A percentile compares a stretch with the other conserved stretches of the same genome.
These are phyloP conservation scores for Synergus gifuensis DNA, from an alignment of 2,888 invertebrate species.

Conservation along the genomic window DNA sequence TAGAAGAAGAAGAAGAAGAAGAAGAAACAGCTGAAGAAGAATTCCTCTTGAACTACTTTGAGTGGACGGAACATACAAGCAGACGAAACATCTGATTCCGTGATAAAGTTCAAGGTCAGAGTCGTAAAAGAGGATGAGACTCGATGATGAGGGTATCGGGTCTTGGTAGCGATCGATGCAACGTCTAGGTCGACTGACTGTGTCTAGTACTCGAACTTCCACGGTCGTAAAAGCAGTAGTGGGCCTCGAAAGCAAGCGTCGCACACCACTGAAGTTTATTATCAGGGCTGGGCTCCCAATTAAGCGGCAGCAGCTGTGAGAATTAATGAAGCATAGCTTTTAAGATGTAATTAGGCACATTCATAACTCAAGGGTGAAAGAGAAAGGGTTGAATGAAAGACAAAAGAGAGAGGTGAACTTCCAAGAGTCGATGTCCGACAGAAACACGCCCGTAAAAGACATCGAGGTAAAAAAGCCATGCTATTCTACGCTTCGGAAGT, in stretches of 20 bases:
- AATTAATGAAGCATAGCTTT: conserved; percentile 83
- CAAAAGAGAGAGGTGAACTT: conserved; percentile 49
- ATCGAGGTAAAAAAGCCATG: conserved; percentile 1
- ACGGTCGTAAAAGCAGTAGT: conserved; percentile 71
- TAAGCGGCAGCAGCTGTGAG: conserved; percentile 83
- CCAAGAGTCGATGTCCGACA: conserved; percentile 43
- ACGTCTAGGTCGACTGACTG: conserved; percentile 61
- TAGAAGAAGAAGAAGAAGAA: too few relatives aligned
- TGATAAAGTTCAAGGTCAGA: conserved; percentile 67
- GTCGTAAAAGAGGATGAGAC: conserved; percentile 64
- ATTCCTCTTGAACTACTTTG: too few relatives aligned
- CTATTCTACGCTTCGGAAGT: conserved; percentile 54
- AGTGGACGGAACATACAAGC: too few relatives aligned
- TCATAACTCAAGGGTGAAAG: conserved; percentile 79
- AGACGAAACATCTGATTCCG: conserved; percentile 26
- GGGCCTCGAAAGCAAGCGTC: conserved; percentile 69
- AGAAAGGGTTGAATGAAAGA: conserved; percentile 55
- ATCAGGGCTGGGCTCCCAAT: conserved; percentile 81
- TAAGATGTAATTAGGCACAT: conserved; percentile 83
- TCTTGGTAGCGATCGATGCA: conserved; percentile 63
- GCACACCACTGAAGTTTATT: conserved; percentile 77
- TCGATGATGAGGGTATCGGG: conserved; percentile 49
- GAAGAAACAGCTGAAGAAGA: too few relatives aligned
- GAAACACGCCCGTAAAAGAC: conserved; percentile 27
- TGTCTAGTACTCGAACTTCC: conserved; percentile 59